Conservation (phyloP, 2,797 vertebrate genomes). For the Pachyuromys duprasi region DNA sequence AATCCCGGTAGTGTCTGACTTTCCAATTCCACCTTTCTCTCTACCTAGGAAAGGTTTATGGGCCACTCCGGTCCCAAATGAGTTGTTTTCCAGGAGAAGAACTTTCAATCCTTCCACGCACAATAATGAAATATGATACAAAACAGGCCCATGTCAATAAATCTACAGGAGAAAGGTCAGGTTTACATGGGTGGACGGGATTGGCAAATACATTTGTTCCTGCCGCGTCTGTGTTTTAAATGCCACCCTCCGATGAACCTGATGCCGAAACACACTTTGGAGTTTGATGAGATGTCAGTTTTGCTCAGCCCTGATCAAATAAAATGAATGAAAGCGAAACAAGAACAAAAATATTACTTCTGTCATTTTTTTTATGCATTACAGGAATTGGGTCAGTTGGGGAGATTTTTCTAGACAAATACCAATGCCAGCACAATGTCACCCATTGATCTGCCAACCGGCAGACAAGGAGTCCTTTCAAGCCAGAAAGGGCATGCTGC, state of each 20-base stretch:
- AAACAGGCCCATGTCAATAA: constrained; percentile 87
- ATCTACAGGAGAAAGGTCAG: constrained; percentile 90
- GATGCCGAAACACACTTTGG: constrained; percentile 85
- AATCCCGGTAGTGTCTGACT: constrained; percentile 65
- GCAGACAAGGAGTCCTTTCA: constrained; percentile 69
- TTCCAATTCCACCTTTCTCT: constrained; percentile 48
- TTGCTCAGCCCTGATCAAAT: constrained; percentile 90
- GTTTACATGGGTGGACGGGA: constrained; percentile 85
- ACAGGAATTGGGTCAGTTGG: constrained; percentile 86
- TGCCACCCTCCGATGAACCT: constrained; percentile 88
- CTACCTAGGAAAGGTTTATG: constrained; percentile 38
- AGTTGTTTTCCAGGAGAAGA: constrained; percentile 79
- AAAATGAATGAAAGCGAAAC: constrained; percentile 89
- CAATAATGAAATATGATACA: constrained; percentile 87
- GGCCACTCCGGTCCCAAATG: constrained; percentile 63
- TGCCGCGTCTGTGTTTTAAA: constrained; percentile 89
- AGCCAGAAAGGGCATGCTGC: constrained; percentile 65
- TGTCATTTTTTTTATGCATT: constrained; percentile 87
- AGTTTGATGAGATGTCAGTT: constrained; percentile 91
- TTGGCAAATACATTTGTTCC: constrained; percentile 89
- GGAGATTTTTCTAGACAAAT: constrained; percentile 88
- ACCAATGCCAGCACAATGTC: constrained; percentile 84
- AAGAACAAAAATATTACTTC: constrained; percentile 89
- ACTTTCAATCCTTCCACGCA: constrained; percentile 76
- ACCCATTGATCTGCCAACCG: constrained; percentile 83